phyloP scores from a whole-genome alignment of 2,797 vertebrate species.

The Anguilla pacifica region DNA sequence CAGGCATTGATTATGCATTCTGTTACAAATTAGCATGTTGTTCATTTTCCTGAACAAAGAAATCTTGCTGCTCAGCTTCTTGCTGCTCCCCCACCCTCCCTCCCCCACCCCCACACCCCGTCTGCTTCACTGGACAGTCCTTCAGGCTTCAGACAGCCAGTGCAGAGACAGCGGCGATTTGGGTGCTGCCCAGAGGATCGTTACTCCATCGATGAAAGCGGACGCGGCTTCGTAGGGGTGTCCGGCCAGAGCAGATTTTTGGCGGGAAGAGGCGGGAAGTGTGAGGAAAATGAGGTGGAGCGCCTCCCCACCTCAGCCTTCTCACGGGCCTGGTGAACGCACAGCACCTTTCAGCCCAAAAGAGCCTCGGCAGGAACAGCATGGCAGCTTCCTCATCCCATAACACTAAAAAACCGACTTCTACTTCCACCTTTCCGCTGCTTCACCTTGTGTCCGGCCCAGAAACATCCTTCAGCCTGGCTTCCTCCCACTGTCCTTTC shows the following conservation, averaged over 20 bases:
- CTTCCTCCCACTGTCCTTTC: neutral
- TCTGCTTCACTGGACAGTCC: conserved; percentile 9
- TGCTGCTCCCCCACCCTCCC: neutral
- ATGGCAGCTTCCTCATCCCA: neutral
- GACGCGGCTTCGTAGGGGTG: conserved; percentile 15
- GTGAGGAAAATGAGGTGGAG: conserved; percentile 7
- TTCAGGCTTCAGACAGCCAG: conserved; percentile 11
- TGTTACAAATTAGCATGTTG: neutral
- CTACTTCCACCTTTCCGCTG: neutral
- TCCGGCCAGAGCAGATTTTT: conserved; percentile 24
- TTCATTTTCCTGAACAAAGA: neutral
- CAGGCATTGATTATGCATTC: neutral
- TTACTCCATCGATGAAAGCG: conserved; percentile 23
- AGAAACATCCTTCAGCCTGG: neutral
- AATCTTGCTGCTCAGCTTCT: neutral
- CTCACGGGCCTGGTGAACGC: too few species aligned
- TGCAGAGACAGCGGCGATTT: conserved; percentile 8
- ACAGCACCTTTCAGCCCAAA: neutral
- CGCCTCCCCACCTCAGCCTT: too few species aligned
- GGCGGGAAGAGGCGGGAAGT: conserved; percentile 7
- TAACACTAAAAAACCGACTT: neutral
- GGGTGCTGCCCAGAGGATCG: conserved; percentile 26
- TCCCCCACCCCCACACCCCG: neutral
- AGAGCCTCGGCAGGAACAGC: neutral
- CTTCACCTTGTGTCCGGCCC: neutral